Conservation (phyloP, 2,113 vertebrate species). For the Haemorhous mexicanus region DNA sequence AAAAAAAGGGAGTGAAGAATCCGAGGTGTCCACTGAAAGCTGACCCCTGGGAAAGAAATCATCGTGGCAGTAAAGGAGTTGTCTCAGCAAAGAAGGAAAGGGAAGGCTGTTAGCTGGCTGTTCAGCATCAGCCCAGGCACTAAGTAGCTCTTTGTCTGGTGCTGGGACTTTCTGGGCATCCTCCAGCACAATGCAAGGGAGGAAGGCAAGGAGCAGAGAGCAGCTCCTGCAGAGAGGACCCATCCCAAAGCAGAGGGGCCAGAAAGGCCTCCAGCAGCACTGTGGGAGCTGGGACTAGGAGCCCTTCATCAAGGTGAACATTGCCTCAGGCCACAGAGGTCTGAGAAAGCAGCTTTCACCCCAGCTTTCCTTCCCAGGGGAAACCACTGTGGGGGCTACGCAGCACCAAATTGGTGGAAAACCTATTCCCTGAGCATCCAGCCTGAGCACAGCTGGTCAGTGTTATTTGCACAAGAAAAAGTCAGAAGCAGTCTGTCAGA, state of each 20-base stretch:
- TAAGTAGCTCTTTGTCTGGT: neutral
- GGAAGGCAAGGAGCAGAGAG: neutral
- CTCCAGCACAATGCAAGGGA: neutral
- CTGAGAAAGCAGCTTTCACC: neutral
- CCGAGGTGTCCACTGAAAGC: neutral
- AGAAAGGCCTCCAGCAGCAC: neutral
- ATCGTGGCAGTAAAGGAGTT: neutral
- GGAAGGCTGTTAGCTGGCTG: neutral
- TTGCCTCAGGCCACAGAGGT: neutral
- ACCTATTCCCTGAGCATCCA: neutral
- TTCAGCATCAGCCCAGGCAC: neutral
- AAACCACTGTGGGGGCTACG: neutral
- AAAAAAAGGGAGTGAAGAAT: neutral
- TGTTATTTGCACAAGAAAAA: neutral
- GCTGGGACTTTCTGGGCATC: neutral
- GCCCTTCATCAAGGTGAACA: neutral
- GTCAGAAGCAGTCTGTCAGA: neutral
- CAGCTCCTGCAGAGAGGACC: neutral
- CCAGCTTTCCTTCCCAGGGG: neutral
- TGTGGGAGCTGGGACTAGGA: neutral
- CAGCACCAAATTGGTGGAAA: neutral
- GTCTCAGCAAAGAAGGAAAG: neutral
- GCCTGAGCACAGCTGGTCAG: neutral
- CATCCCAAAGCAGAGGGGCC: neutral
- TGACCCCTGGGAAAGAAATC: neutral